Evolutionary conservation across 1,140 invertebrate species (phyloP), one percentile per base, ranked within the genome.

Genomic region (Leptonema lineaticorne): DNA sequence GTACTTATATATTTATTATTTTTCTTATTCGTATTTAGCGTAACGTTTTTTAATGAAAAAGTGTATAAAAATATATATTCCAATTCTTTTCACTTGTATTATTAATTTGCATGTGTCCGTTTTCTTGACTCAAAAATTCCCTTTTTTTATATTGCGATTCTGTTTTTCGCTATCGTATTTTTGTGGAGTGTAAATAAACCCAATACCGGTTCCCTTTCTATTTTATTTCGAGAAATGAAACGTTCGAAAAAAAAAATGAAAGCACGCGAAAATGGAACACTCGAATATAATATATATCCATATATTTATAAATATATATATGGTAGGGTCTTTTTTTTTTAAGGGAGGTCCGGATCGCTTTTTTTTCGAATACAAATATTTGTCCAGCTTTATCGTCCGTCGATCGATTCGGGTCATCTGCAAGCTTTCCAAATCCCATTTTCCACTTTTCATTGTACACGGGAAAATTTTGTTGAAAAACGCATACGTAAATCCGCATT

Each of bases 311-410:
- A n/a, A n/a, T n/a, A n/a, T n/a, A n/a, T n/a, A n/a, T n/a, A n/a
- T n/a, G n/a, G n/a, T n/a, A n/a, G n/a, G n/a, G n/a, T n/a, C n/a
- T n/a, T n/a, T n/a, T n/a, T n/a, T n/a, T n/a, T n/a, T n/a, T n/a
- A n/a, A n/a, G n/a, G 37, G 37, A 16, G 11, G 11, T 41, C 37
- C 11, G 11, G 9, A 24, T 53, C 50, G 22, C 41, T 22, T 64
- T 48, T 64, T 57, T 66, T 50, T 66, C 29, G 9, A 57, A 66
- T 57, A 50, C 48, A 66, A 66, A 66, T 66, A 66, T 66, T 66
- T 66, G 63, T 50, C 16, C n/a, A 16, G 16, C 48, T 56, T 29
- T 56, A 66, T 66, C 41, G 63, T n/a, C 26, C 48, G 48, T 33
- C 63, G 63, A 66, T 66, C 46, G 63, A 50, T 57, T 66, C 63